A percentile compares a stretch with the other conserved stretches of the same genome.
Evolutionary conservation across 2,797 vertebrate genomes (phyloP).

Genomic region (Bucorvus abyssinicus): DNA sequence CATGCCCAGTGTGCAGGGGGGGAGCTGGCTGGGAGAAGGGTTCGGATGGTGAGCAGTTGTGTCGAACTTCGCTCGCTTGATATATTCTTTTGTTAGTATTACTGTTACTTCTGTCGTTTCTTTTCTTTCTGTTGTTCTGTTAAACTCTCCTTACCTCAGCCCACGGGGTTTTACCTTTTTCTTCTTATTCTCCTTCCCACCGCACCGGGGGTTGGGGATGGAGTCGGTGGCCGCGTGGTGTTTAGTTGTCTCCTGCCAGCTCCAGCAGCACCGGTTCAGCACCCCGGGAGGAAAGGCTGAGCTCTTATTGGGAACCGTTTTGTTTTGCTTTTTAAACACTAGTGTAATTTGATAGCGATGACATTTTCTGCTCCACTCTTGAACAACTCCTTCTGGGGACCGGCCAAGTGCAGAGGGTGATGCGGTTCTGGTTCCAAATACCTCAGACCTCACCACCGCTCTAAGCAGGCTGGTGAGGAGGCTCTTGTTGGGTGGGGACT

Average conservation of each 20-base stretch:
- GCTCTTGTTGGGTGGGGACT: not conserved
- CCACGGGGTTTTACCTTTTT: too few species aligned
- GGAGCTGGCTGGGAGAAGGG: too few species aligned
- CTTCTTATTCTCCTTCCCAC: too few species aligned
- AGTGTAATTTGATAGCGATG: not conserved
- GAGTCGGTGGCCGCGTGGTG: too few species aligned
- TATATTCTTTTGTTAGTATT: too few species aligned
- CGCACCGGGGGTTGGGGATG: too few species aligned
- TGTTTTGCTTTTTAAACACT: not conserved
- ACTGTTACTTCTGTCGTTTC: too few species aligned
- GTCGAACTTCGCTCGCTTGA: too few species aligned
- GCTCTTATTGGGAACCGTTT: rapidly evolving
- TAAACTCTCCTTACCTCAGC: too few species aligned
- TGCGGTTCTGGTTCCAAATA: not conserved
- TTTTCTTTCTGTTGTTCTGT: too few species aligned
- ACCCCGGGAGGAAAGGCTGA: not conserved
- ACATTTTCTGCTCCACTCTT: not conserved
- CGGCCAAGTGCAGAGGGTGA: not conserved
- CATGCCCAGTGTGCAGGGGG: too few species aligned
- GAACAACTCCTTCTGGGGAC: not conserved
- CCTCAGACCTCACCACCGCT: not conserved
- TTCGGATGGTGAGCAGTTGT: too few species aligned
- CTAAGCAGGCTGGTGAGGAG: not conserved
- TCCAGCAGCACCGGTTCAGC: not conserved
- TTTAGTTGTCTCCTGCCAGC: not conserved